Conservation (phyloP, 2,797 vertebrate genomes). For the Coranthus polyacanthus region DNA sequence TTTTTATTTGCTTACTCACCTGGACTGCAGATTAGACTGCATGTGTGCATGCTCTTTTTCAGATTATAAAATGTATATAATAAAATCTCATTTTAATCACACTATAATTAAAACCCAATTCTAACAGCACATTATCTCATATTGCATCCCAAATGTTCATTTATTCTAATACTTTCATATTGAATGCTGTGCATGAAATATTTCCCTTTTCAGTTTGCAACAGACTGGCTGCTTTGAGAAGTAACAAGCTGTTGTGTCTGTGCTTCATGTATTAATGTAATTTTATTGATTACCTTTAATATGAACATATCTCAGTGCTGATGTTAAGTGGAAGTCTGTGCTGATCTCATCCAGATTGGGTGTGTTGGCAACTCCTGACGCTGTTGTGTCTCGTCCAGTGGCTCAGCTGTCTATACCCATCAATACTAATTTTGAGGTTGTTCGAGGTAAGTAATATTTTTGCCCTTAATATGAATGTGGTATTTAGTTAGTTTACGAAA, state of each 20-base stretch:
- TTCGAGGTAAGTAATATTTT: conserved; percentile 77
- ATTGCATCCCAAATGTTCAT: conserved; percentile 20
- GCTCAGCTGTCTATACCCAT: conserved; percentile 87
- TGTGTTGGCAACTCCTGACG: conserved; percentile 84
- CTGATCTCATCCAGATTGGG: conserved; percentile 79
- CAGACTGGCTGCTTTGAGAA: background rate
- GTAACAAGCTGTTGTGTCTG: background rate
- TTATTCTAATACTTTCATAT: conserved; percentile 13
- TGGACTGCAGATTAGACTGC: conserved; percentile 21
- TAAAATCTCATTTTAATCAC: conserved; percentile 20
- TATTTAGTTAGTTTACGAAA: background rate
- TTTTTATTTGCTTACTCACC: conserved; percentile 12
- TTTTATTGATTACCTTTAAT: background rate
- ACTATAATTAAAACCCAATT: conserved; percentile 11
- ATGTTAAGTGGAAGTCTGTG: conserved; percentile 52
- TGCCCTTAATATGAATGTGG: background rate
- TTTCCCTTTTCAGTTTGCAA: conserved; percentile 7
- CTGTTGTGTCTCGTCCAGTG: conserved; percentile 82
- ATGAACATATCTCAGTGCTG: background rate
- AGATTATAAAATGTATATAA: background rate
- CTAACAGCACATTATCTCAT: conserved; percentile 8
- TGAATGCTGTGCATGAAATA: conserved; percentile 49
- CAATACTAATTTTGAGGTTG: conserved; percentile 83
- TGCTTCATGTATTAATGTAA: conserved; percentile 8
- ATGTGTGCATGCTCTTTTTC: conserved; percentile 39